These are phyloP conservation scores for Notothenia coriiceps DNA, from an alignment of 2,113 vertebrate species.

Conservation along the genomic window DNA sequence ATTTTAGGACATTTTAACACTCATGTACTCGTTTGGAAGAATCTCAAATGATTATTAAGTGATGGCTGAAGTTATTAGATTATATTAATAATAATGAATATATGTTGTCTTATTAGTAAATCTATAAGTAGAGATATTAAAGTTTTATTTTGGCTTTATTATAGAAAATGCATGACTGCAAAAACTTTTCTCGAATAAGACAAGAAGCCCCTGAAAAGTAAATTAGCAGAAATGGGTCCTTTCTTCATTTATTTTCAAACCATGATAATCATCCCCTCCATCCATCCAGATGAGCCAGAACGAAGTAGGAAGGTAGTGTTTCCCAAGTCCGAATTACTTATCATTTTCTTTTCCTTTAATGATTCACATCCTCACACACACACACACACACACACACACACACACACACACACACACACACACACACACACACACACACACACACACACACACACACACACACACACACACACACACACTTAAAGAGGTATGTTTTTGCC, in stretches of 20 bases:
- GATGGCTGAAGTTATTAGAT: background rate
- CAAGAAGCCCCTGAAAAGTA: constrained; percentile 28
- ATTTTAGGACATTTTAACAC: background rate
- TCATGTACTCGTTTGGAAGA: background rate
- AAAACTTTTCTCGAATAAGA: constrained; percentile 22
- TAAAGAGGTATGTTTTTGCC: constrained; percentile 68
- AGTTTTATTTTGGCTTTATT: background rate
- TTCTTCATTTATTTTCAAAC: constrained; percentile 45
- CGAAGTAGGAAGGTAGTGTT: constrained; percentile 56
- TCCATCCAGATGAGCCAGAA: constrained; percentile 53
- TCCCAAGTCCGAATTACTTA: constrained; percentile 86
- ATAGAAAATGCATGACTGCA: background rate
- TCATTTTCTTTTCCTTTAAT: constrained; percentile 89
- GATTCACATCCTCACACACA: constrained; percentile 86
- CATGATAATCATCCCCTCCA: constrained; percentile 24
- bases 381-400: constrained; percentile 74
- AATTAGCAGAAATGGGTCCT: constrained; percentile 21
- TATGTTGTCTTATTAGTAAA: background rate
- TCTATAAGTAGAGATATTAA: background rate
- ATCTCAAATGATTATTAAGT: background rate
- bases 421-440: constrained; percentile 34
- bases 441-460: constrained; percentile 73
- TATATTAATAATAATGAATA: background rate
- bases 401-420: constrained; percentile 77
- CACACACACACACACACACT: constrained; percentile 67